Percentiles rank a stretch among this genome's conserved stretches.
Evolutionary conservation across 2,888 invertebrate species (phyloP).

Genomic region (Neoitamus cyanurus): DNA sequence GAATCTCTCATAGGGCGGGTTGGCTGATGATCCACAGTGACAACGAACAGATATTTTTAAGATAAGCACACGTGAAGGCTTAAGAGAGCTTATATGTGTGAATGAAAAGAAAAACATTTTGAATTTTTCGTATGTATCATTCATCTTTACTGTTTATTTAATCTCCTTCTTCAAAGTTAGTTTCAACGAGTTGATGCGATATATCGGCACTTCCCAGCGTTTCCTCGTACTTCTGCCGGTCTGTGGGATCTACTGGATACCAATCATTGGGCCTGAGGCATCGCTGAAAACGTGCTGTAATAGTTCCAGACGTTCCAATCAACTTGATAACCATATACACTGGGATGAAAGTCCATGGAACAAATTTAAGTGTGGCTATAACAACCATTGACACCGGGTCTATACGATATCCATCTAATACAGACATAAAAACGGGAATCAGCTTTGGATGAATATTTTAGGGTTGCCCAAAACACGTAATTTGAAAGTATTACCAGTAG

Average conservation of each 20-base stretch:
- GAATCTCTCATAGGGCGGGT: no score
- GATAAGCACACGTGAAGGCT: no score
- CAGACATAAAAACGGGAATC: background rate
- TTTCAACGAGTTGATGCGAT: conserved; percentile 58
- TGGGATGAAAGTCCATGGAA: conserved; percentile 60
- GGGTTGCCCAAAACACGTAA: background rate
- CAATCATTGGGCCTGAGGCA: conserved; percentile 62
- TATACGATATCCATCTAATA: background rate
- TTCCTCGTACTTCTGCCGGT: conserved; percentile 61
- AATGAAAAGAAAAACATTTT: no score
- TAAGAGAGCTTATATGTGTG: no score
- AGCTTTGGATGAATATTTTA: background rate
- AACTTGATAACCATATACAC: conserved; percentile 58
- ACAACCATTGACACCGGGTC: background rate
- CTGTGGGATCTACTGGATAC: conserved; percentile 61
- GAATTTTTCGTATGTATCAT: no score
- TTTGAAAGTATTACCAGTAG: conserved; percentile 54
- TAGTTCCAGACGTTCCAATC: conserved; percentile 57
- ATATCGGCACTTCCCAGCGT: conserved; percentile 59
- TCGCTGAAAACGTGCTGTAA: conserved; percentile 58
- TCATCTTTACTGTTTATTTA: no score
- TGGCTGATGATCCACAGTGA: no score
- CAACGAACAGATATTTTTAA: no score
- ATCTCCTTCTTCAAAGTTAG: conserved; percentile 46
- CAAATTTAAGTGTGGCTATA: conserved; percentile 51